Percentiles rank a stretch among this genome's conserved stretches.
Evolutionary conservation across 2,888 invertebrate genomes (phyloP).

Genomic region (Trachelus stipa): DNA sequence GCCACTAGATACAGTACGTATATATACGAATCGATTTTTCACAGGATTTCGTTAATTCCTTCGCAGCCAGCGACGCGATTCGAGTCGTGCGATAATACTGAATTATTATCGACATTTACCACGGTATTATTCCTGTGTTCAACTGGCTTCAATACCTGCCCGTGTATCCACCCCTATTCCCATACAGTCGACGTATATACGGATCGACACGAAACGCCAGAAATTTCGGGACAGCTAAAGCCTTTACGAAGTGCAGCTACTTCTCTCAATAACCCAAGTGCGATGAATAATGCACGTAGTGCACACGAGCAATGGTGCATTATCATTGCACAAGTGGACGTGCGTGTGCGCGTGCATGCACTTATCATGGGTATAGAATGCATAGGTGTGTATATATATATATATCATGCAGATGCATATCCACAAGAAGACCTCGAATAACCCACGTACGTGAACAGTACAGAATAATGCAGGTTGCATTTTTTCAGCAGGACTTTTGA

Average conservation of each 20-base stretch:
- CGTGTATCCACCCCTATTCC: background rate
- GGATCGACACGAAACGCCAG: background rate
- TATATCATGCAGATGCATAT: background rate
- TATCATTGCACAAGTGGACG: slow-evolving; percentile 35
- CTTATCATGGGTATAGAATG: slow-evolving; percentile 10
- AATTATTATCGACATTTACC: background rate
- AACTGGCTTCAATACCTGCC: background rate
- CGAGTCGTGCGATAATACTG: background rate
- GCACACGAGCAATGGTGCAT: slow-evolving; percentile 29
- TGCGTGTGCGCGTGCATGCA: slow-evolving; percentile 25
- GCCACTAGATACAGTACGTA: background rate
- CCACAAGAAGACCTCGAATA: background rate
- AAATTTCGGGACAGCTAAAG: background rate
- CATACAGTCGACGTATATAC: background rate
- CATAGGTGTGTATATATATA: too few species aligned
- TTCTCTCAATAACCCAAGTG: slow-evolving; percentile 35
- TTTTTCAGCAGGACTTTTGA: background rate
- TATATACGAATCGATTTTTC: background rate
- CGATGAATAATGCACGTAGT: slow-evolving; percentile 40
- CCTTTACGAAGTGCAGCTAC: background rate
- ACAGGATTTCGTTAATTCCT: background rate
- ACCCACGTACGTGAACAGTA: background rate
- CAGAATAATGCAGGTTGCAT: background rate
- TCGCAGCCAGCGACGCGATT: background rate
- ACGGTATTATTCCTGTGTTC: background rate